phyloP scores from a whole-genome alignment of 2,113 vertebrate species.

The Poeciliopsis retropinna region DNA sequence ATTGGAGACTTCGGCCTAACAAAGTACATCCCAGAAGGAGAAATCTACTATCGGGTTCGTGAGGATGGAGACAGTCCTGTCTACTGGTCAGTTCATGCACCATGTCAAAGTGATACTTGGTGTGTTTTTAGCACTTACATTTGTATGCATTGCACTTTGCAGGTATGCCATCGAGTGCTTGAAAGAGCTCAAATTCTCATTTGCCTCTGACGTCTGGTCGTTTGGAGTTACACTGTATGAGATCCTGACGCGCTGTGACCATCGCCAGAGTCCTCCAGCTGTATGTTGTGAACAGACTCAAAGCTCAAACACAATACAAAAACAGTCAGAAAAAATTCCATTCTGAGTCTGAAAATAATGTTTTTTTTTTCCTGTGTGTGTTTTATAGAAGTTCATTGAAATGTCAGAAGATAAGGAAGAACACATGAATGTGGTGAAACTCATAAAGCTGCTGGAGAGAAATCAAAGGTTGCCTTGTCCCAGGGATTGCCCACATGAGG shows the following conservation, averaged over 20 bases:
- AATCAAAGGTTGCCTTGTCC: constrained; percentile 83
- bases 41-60: constrained; percentile 87
- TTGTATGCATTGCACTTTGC: constrained; percentile 1
- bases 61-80: constrained; percentile 93
- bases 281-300: constrained; percentile 68
- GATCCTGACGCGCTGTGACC: constrained; percentile 87
- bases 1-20: constrained; percentile 95
- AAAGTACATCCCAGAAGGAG: constrained; percentile 89
- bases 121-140: constrained; percentile 2
- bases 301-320: not conserved
- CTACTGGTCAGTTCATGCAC: constrained; percentile 83
- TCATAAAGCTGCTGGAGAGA: constrained; percentile 84
- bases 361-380: not conserved
- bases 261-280: constrained; percentile 82
- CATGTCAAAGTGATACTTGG: not conserved
- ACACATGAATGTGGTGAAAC: constrained; percentile 84
- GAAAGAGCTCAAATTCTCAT: constrained; percentile 91
- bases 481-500: constrained; percentile 85
- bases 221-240: constrained; percentile 94
- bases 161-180: constrained; percentile 95
- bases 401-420: constrained; percentile 81
- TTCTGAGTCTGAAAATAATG: not conserved
- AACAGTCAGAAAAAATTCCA: not conserved
- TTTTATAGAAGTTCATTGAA: constrained; percentile 85
- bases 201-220: constrained; percentile 91